Evolutionary conservation across 2,888 invertebrate genomes (phyloP), one percentile per base, ranked within the genome.

Genomic region (Acleris cristana): DNA sequence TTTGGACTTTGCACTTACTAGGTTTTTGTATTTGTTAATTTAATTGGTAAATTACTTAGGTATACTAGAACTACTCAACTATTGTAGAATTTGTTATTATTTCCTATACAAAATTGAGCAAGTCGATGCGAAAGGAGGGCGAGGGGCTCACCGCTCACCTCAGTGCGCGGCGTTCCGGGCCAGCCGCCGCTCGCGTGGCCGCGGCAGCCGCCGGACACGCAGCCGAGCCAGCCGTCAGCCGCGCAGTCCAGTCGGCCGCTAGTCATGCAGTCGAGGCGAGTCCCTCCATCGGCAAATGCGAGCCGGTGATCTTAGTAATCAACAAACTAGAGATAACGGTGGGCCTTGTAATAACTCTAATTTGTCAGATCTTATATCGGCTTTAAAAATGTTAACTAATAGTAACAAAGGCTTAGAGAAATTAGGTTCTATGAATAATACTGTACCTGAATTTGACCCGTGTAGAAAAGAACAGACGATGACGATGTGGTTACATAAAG

Each of bases 371-470:
- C 44, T 44, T 44, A 14, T 44, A 14, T 10, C 44, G 3, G 14
- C 44, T 14, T 44, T 44, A 10, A 10, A 44, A 14, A 44, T 44
- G 44, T 10, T 44, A 44, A 44, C 44, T 14, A 10, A 44, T 44
- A 44, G 10, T 14, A 44, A 44, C 14, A 14, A 10, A 3, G 10
- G 44, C 44, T 7, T 44, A 10, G 44, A 44, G 7, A 44, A 44
- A 44, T 14, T 44, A 44, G 44, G 44, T 10, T 44, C 44, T 44
- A 44, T 44, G 44, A 51, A 21, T 21, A 19, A 21, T 52, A 52
- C 52, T 12, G 18, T 64, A 45, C 64, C 58, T 14, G 64, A 64
- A 53, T 64, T 58, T 14, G 58, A 64, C 21, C 58, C 64, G 18
- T 21, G 40, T 3, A 40, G 8, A 49, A 53, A 19, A 30, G 19